Conservation (phyloP, 2,888 invertebrate species). For the Seira ritae region DNA sequence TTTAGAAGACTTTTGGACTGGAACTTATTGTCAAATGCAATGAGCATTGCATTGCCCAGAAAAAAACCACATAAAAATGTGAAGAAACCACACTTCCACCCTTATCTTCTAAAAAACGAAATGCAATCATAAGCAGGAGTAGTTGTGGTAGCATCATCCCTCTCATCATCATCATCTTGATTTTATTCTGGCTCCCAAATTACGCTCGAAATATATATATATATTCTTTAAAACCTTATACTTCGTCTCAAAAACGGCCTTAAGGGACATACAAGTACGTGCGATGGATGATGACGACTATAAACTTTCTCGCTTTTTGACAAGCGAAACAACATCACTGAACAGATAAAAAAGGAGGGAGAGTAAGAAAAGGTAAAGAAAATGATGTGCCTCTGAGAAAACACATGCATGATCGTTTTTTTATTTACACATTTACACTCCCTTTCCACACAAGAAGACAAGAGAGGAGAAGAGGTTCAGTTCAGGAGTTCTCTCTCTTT, state of each 20-base stretch:
- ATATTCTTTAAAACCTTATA: slow-evolving; percentile 20
- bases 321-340: slow-evolving; percentile 44
- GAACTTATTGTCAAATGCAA: not conserved
- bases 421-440: slow-evolving; percentile 54
- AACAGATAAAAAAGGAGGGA: slow-evolving; percentile 22
- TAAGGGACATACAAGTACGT: slow-evolving; percentile 62
- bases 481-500: not conserved
- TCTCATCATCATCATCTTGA: slow-evolving; percentile 51
- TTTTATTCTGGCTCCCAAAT: slow-evolving; percentile 60
- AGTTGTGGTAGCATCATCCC: too few species aligned
- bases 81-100: not conserved
- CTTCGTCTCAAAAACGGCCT: slow-evolving; percentile 41
- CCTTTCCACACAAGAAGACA: slow-evolving; percentile 30
- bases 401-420: slow-evolving; percentile 39
- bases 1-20: not conserved
- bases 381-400: slow-evolving; percentile 34
- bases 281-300: slow-evolving; percentile 59
- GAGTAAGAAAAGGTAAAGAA: slow-evolving; percentile 1
- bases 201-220: too few species aligned
- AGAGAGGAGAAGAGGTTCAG: slow-evolving; percentile 5
- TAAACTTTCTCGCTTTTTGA: slow-evolving; percentile 54
- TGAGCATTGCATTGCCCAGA: too few species aligned
- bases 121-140: slow-evolving; percentile 56
- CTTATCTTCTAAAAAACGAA: not conserved
- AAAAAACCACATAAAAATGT: not conserved